Base-by-base conservation (phyloP, 2,888 invertebrate genomes). In the Orchesella flavescens region DNA sequence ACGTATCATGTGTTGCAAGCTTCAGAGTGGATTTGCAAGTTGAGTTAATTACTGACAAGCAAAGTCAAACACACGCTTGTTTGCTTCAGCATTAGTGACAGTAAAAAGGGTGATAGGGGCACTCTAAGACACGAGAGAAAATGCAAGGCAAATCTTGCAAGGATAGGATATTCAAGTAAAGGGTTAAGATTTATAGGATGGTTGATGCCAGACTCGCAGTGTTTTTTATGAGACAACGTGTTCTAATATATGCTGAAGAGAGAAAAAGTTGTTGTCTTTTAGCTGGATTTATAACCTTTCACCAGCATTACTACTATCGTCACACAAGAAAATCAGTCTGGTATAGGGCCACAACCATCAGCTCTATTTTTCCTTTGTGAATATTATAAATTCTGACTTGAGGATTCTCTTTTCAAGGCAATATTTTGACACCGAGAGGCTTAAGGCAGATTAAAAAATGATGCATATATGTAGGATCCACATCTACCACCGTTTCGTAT, bases 21-120 rank as follows among this genome's bases (percentile, higher is more conserved):
- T 57, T 63, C 44, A 72, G 19, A 43, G 59, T 79, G 79, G 79
- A 80, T 80, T 68, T 80, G 57, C 80, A 75, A 81, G 75, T 68
- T 75, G 59, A 61, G 75, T 81, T 81, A 75, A 81, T 81, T 81
- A 81, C 59, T 57, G 19, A 34, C 59, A 17, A n/a, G 53, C n/a
- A 53, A 53, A 53, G 53, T 53, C 53, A n/a, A 53, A 53, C 34
- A 34, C 34, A 34, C 34, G 34, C 34, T 34, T 34, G 34, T 34
- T 34, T 34, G 34, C 34, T 34, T 34, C 34, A 7, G 34, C 34
- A 34, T 34, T 34, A 34, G 34, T 7, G 34, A 34, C 34, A 34
- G 34, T 7, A 2, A 34, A 19, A 59, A 17, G 49, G 34, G 34
- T 34, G 34, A 34, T 49, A 1, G 66, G 43, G 66, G 66, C 44